phyloP scores from a whole-genome alignment of 2,797 vertebrate species.

The Lemur catta region DNA sequence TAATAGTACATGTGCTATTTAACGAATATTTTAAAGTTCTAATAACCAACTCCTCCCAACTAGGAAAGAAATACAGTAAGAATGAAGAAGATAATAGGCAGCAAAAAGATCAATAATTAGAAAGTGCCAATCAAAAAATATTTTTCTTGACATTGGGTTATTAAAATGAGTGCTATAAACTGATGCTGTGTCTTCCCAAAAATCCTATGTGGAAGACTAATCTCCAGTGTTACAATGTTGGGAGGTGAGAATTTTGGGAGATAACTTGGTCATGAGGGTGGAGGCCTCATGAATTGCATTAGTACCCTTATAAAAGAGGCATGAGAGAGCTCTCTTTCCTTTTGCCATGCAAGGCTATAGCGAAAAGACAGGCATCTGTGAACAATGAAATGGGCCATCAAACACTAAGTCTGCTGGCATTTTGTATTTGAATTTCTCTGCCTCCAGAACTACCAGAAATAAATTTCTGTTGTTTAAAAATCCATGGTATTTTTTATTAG shows the following conservation, averaged over 20 bases:
- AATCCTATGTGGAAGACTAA: background rate
- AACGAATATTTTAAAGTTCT: background rate
- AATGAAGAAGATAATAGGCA: background rate
- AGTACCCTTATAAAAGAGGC: background rate
- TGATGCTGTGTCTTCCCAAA: background rate
- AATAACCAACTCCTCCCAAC: background rate
- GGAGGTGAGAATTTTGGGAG: too few relatives aligned
- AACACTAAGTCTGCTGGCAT: background rate
- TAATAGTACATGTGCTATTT: background rate
- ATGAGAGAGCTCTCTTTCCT: background rate
- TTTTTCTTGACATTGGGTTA: background rate
- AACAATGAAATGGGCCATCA: rapidly evolving
- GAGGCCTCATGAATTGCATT: background rate
- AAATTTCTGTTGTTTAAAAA: background rate
- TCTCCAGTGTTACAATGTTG: background rate
- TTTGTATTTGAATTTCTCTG: background rate
- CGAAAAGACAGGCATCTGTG: too few relatives aligned
- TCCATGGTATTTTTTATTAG: background rate
- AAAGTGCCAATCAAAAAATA: background rate
- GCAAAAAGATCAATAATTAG: background rate
- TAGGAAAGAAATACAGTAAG: background rate
- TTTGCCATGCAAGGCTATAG: rapidly evolving
- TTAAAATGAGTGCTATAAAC: background rate
- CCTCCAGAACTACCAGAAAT: background rate
- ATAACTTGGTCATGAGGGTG: too few relatives aligned